phyloP scores from a whole-genome alignment of 2,888 invertebrate species.

The Invenusta paracnida region DNA sequence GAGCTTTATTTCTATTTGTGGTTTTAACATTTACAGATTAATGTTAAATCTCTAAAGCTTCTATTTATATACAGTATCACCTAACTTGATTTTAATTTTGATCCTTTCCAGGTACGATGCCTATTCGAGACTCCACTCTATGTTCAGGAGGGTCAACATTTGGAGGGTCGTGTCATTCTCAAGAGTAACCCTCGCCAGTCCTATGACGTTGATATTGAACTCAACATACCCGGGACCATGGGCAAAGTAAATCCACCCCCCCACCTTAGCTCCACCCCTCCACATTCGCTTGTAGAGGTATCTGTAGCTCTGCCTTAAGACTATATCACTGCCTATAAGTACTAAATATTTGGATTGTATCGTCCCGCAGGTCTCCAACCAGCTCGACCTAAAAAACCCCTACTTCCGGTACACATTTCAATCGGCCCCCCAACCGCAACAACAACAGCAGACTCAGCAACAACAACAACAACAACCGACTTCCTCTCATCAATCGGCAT shows the following conservation, averaged over 20 bases:
- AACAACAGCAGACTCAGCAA: slow-evolving; percentile 82
- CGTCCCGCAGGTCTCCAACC: slow-evolving; percentile 83
- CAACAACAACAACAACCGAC: slow-evolving; percentile 86
- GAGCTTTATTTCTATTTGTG: too few relatives aligned
- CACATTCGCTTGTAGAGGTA: background rate
- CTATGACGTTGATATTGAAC: slow-evolving; percentile 93
- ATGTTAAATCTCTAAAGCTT: too few relatives aligned
- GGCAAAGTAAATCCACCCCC: slow-evolving; percentile 62
- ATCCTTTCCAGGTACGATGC: slow-evolving; percentile 72
- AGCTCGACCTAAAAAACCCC: slow-evolving; percentile 92
- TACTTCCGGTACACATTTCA: slow-evolving; percentile 73
- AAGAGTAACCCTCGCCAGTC: slow-evolving; percentile 84
- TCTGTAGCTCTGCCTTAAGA: too few relatives aligned
- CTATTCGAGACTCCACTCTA: slow-evolving; percentile 85
- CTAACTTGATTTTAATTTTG: too few relatives aligned
- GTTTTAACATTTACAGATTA: too few relatives aligned
- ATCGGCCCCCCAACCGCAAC: slow-evolving; percentile 79
- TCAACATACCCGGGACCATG: slow-evolving; percentile 80
- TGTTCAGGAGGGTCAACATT: slow-evolving; percentile 79
- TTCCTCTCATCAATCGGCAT: too few relatives aligned
- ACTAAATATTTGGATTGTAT: too few relatives aligned
- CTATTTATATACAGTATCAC: too few relatives aligned
- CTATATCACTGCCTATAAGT: too few relatives aligned
- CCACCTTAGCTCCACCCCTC: background rate
- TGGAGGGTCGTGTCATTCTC: slow-evolving; percentile 71